Evolutionary conservation across 2,888 invertebrate genomes (phyloP).

Genomic region (Hyposoter dolosus): DNA sequence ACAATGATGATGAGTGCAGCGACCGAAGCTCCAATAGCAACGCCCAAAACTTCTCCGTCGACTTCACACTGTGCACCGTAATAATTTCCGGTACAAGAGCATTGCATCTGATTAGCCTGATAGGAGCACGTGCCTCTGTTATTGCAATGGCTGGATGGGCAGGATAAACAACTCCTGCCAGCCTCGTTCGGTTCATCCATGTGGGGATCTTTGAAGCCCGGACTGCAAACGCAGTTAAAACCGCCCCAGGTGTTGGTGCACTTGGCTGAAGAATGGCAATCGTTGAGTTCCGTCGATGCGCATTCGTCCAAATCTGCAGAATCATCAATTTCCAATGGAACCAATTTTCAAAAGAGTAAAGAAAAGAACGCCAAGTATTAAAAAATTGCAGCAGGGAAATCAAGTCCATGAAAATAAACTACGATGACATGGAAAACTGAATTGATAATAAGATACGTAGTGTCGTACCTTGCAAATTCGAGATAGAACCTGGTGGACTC

Average conservation of each 20-base stretch:
- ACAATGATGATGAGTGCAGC: conserved; percentile 96
- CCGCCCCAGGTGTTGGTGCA: conserved; percentile 95
- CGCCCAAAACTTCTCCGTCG: conserved; percentile 96
- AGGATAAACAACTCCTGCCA: conserved; percentile 92
- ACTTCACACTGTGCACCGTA: conserved; percentile 96
- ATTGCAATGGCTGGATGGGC: conserved; percentile 92
- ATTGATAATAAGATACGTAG: not conserved
- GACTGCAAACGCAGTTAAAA: conserved; percentile 91
- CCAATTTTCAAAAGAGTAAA: not conserved
- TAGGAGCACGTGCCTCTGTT: conserved; percentile 94
- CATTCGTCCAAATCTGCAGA: conserved; percentile 94
- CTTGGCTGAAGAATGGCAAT: conserved; percentile 92
- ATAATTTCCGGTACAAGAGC: conserved; percentile 94
- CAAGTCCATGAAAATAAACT: no score
- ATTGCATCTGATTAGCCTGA: conserved; percentile 90
- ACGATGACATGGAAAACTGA: not conserved
- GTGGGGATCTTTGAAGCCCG: conserved; percentile 92
- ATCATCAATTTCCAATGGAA: not conserved
- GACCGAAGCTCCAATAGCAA: conserved; percentile 95
- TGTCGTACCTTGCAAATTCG: conserved; percentile 89
- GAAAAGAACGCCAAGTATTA: not conserved
- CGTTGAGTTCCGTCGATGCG: conserved; percentile 92
- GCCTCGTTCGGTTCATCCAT: conserved; percentile 88
- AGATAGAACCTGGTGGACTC: conserved; percentile 92
- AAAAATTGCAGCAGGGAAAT: not conserved